Evolutionary conservation across 2,888 invertebrate genomes (phyloP), one percentile per base, ranked within the genome.

Genomic region (Pseudoips prasinana): DNA sequence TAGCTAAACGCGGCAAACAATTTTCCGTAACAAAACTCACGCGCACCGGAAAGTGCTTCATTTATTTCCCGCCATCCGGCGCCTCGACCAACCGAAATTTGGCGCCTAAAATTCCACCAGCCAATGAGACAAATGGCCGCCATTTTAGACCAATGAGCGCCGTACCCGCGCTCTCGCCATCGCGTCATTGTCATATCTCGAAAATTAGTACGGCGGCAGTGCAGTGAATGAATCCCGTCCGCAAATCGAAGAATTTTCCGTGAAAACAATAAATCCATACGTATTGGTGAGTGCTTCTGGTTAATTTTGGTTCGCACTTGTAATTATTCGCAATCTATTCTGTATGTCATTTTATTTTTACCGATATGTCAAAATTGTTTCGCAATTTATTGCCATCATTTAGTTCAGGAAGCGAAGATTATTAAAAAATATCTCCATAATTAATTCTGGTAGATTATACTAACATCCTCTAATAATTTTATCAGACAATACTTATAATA

Each of bases 201-300:
- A 79, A 87, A 87, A 85, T 87, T 87, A 87, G 88, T 88, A 83
- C 86, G 74, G 72, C 71, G 58, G 66, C 75, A 75, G 83, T 81
- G 83, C 82, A 83, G 84, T 78, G 86, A 86, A 87, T 79, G 88
- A 86, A 86, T 84, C 83, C 82, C 86, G 88, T 78, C 77, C 76
- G 79, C 74, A 80, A 83, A 85, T 82, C 74, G 74, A 71, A 73
- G 77, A 78, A 81, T 86, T 84, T 83, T 76, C 78, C 76, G 71
- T 73, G 73, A 73, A 5, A 72, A 74, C 66, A 69, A 56, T 64
- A 65, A 65, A 65, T 68, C 73, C 77, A 73, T 65, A 63, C 53
- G 57, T 39, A 31, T 54, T 68, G 85, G 87, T 86, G 64, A 85
- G 87, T 64, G 52, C 39, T 26, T 31, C 39, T 29, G 29, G 39